phyloP scores from a whole-genome alignment of 92 coral and sea anemone species.

The Siderastrea siderea region DNA sequence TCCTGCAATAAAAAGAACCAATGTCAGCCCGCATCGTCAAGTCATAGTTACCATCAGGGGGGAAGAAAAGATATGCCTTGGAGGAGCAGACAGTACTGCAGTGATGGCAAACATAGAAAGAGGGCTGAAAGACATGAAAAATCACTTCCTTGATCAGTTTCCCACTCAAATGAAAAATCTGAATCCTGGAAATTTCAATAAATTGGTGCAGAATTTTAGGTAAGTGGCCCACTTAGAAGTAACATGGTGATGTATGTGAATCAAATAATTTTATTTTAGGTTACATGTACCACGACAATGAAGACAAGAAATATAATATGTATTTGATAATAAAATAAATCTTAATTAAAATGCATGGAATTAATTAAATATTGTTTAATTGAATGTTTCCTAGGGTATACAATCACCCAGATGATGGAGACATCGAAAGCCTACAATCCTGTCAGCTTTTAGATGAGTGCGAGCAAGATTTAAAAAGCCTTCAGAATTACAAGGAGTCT shows the following conservation, averaged over 20 bases:
- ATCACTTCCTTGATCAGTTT: slow-evolving; percentile 57
- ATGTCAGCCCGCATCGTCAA: slow-evolving; percentile 44
- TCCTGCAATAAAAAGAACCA: slow-evolving; percentile 34
- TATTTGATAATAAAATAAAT: neutral
- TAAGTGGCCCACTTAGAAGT: neutral
- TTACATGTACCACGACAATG: neutral
- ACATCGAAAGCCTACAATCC: slow-evolving; percentile 52
- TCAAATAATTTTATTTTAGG: no score
- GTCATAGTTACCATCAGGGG: slow-evolving; percentile 10
- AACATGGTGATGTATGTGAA: no score
- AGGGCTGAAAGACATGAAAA: slow-evolving; percentile 43
- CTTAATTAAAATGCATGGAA: neutral
- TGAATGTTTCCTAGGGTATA: slow-evolving; percentile 48
- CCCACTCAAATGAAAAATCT: slow-evolving; percentile 40
- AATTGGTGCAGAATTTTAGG: slow-evolving; percentile 57
- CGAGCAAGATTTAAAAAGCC: slow-evolving; percentile 64
- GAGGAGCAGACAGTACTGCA: slow-evolving; percentile 50
- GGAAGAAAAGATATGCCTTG: slow-evolving; percentile 34
- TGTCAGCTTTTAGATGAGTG: slow-evolving; percentile 68
- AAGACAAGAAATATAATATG: neutral
- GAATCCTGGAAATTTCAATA: slow-evolving; percentile 47
- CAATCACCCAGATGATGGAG: slow-evolving; percentile 37
- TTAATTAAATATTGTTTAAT: neutral
- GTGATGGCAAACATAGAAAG: slow-evolving; percentile 12
- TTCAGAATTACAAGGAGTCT: slow-evolving; percentile 40